Evolutionary conservation across 2,797 vertebrate genomes (phyloP).

Genomic region (Thunnus albacares): DNA sequence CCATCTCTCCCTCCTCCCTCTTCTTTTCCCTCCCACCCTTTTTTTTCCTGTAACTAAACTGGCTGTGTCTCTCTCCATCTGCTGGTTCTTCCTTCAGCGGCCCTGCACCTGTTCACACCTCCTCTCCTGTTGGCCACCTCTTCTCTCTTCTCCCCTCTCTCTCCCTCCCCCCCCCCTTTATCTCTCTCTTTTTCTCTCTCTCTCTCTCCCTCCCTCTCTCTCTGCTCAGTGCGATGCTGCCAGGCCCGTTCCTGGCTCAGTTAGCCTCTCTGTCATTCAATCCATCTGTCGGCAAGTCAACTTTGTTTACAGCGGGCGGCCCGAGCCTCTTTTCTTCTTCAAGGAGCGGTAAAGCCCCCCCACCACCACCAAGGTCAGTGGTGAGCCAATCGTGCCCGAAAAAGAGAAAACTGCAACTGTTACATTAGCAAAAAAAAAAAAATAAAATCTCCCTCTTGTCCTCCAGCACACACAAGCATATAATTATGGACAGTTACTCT

Average conservation of each 20-base stretch:
- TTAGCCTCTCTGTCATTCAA: conserved; percentile 99
- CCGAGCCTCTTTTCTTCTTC: conserved; percentile 94
- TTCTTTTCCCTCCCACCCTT: conserved; percentile 77
- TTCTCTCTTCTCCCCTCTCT: conserved; percentile 86
- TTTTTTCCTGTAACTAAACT: conserved; percentile 99
- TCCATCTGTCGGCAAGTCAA: conserved; percentile 99
- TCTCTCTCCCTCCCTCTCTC: conserved; percentile 58
- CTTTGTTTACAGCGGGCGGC: conserved; percentile 99
- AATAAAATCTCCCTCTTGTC: neutral
- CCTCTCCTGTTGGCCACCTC: conserved; percentile 99
- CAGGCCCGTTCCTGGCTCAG: conserved; percentile 99
- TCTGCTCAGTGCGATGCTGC: conserved; percentile 87
- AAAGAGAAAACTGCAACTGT: conserved; percentile 63
- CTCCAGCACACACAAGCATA: conserved; percentile 19
- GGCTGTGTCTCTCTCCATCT: conserved; percentile 99
- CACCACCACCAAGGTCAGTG: conserved; percentile 83
- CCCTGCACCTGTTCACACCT: conserved; percentile 99
- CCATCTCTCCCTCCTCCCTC: conserved; percentile 88
- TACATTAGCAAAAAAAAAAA: conserved; percentile 48
- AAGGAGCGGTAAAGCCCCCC: conserved; percentile 94
- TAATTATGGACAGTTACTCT: conserved; percentile 39
- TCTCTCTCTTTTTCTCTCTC: conserved; percentile 82
- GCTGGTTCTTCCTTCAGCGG: conserved; percentile 99
- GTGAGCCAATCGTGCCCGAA: conserved; percentile 59
- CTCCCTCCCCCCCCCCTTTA: conserved; percentile 26